Conservation (phyloP, 1,140 invertebrate species). For the Theocolax elegans region DNA sequence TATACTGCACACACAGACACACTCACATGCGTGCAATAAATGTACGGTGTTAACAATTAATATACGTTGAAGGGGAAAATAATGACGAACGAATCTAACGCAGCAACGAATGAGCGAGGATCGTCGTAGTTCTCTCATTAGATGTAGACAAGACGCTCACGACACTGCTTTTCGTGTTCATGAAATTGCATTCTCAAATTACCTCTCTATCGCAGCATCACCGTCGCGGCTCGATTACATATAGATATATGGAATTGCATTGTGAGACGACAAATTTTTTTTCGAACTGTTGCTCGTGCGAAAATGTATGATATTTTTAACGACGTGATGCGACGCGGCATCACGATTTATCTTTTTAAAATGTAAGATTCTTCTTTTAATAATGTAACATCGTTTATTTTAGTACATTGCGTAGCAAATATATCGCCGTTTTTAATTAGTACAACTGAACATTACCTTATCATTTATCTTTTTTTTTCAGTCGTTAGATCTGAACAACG, state of each 20-base stretch:
- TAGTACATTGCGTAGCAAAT: too few relatives aligned
- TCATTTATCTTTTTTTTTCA: too few relatives aligned
- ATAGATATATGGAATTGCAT: constrained; percentile 12
- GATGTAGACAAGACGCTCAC: neutral
- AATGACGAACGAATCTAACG: constrained; percentile 9
- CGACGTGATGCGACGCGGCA: constrained; percentile 17
- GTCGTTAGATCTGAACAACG: constrained; percentile 3
- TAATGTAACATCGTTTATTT: too few relatives aligned
- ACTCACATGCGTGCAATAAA: neutral
- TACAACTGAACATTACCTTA: too few relatives aligned
- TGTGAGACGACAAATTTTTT: neutral
- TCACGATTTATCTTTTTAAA: neutral
- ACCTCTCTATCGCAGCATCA: constrained; percentile 20
- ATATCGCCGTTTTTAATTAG: too few relatives aligned
- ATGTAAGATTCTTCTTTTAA: too few relatives aligned
- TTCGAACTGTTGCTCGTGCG: constrained; percentile 15
- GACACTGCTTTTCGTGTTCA: constrained; percentile 47
- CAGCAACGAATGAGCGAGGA: constrained; percentile 24
- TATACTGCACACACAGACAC: too few relatives aligned
- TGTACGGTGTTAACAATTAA: constrained; percentile 1
- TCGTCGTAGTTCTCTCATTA: neutral
- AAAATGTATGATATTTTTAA: neutral
- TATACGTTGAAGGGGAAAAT: neutral
- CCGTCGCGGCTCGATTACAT: constrained; percentile 2
- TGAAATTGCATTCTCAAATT: constrained; percentile 24